A percentile compares a stretch with the other conserved stretches of the same genome.
These are phyloP conservation scores for Alcedo quadribrachys DNA, from an alignment of 2,797 vertebrate species.

Conservation along the genomic window DNA sequence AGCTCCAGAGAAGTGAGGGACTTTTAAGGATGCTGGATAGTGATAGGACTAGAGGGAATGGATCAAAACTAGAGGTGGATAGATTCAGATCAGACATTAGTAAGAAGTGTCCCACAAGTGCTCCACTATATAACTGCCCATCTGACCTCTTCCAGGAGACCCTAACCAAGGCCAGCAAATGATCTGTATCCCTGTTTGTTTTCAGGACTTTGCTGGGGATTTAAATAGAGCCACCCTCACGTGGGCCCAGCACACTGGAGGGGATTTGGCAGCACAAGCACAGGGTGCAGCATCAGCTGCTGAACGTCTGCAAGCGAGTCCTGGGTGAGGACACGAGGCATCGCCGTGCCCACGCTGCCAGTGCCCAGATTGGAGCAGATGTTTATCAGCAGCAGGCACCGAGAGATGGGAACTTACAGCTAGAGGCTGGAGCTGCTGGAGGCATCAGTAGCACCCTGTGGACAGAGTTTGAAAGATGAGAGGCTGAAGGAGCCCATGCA, in stretches of 20 bases:
- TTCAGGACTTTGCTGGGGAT: neutral
- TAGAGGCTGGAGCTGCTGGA: neutral
- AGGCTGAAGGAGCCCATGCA: neutral
- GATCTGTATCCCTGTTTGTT: neutral
- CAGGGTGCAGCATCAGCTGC: neutral
- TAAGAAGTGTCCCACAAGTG: neutral
- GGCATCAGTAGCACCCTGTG: neutral
- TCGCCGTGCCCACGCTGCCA: neutral
- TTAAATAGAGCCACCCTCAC: neutral
- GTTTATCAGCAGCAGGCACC: neutral
- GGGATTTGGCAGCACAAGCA: neutral
- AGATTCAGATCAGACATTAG: too few relatives aligned
- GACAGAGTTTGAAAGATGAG: neutral
- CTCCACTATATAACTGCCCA: neutral
- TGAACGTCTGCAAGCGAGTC: neutral
- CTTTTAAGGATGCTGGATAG: too few relatives aligned
- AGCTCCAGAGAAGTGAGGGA: neutral
- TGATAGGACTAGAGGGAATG: too few relatives aligned
- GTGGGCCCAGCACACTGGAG: accelerated
- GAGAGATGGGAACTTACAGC: neutral
- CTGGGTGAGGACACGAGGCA: neutral
- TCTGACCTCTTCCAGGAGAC: neutral
- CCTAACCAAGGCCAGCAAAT: neutral
- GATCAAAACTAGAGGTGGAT: too few relatives aligned
- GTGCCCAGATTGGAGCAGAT: neutral